Percentiles rank a stretch among this genome's conserved stretches.
Conservation (phyloP, 2,888 invertebrate species). For the Hypomecis punctinalis region DNA sequence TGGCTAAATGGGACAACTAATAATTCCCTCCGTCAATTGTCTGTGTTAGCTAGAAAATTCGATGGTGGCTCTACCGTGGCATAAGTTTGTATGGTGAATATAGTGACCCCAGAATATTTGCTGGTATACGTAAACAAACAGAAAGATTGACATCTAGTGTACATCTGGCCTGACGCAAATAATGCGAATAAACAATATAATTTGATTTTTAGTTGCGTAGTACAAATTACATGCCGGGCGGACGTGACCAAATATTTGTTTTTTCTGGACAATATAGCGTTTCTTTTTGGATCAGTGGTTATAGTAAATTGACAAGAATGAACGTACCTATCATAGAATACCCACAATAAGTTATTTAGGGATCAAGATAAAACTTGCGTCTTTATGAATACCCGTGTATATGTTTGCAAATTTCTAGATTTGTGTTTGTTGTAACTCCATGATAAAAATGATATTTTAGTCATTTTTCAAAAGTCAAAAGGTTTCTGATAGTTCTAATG, state of each 20-base stretch:
- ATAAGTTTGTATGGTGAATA: slow-evolving; percentile 40
- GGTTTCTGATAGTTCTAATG: too few relatives aligned
- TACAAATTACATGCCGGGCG: slow-evolving; percentile 70
- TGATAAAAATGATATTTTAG: too few relatives aligned
- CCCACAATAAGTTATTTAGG: too few relatives aligned
- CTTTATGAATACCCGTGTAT: too few relatives aligned
- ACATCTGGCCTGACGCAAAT: slow-evolving; percentile 84
- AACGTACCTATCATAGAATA: not conserved
- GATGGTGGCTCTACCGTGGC: not conserved
- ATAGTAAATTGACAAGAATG: not conserved
- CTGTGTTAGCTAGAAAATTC: not conserved
- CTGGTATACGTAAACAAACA: slow-evolving; percentile 82
- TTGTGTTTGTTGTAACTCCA: too few relatives aligned
- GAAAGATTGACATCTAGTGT: slow-evolving; percentile 81
- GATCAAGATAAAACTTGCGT: too few relatives aligned
- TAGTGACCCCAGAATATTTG: slow-evolving; percentile 81
- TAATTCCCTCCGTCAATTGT: not conserved
- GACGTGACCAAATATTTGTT: slow-evolving; percentile 37
- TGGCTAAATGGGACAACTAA: not conserved
- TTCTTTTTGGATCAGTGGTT: not conserved
- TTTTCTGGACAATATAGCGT: not conserved
- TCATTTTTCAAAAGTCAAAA: too few relatives aligned
- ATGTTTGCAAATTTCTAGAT: too few relatives aligned
- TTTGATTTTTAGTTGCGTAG: slow-evolving; percentile 73
- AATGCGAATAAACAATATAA: slow-evolving; percentile 82